Base-by-base conservation (phyloP, 2,888 invertebrate species). In the Theodoxus fluviatilis region DNA sequence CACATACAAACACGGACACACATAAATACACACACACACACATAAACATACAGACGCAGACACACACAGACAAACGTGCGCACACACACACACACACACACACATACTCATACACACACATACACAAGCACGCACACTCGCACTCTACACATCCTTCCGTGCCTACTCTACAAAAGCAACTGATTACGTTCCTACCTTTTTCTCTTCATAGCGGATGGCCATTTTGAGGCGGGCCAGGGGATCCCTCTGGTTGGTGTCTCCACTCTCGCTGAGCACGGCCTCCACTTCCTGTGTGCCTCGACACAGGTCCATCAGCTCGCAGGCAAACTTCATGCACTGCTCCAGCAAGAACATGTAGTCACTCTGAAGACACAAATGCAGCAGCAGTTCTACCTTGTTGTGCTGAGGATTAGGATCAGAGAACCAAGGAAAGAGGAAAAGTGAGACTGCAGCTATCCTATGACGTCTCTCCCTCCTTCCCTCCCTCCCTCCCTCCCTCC, bases 211-310 rank as follows among this genome's bases (percentile, higher is more conserved):
- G 80, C 92, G 90, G 79, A 93, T 89, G 0, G 93, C 93, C 84
- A 92, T 88, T 37, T 92, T 89, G 9, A 93, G 87, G 68, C 93
- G 89, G 0, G 93, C 93, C 76, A 91, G 90, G 0, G 89, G 85
- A 72, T 91, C 91, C 68, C 89, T 87, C 25, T 83, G 81, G 38
- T 81, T 78, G 40, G 80, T 84, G 15, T 90, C 90, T 78, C 91
- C 91, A 25, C 87, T 82, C 82, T 91, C 91, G 69, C 89, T 90
- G 57, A 93, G 86, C 49, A 93, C 88, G 3, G 90, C 85, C 83
- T 92, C 91, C 71, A 92, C 91, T 84, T 93, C 93, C 75, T 90
- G 90, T 0, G 91, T 90, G n/a, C 91, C 92, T 35, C 92, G 90
- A 80, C 93, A 92, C 75, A 91, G 90, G 37, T 88, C 87, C 79